Evolutionary conservation across 2,797 vertebrate genomes (phyloP), one percentile per base, ranked within the genome.

Genomic region (Lepidocolaptes lacrymiger): DNA sequence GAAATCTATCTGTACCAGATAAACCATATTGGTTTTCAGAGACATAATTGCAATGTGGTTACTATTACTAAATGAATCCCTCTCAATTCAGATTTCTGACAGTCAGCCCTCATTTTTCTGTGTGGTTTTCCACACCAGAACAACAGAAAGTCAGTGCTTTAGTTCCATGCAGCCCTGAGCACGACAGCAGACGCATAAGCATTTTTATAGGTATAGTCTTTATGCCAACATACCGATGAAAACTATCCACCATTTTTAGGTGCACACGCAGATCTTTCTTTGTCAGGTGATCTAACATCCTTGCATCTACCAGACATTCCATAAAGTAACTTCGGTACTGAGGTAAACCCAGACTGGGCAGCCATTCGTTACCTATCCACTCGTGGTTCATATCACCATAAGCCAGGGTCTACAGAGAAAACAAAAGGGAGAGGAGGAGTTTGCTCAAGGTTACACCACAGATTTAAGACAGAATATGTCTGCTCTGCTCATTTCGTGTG

Each of bases 331-430:
- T 99, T 98, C 99, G 98, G 97, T 99, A 99, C 91, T 99, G 99
- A 97, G 99, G 99, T 98, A 99, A 98, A 67, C 99, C 99, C 78
- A 99, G 98, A 96, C 99, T 99, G 97, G 99, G 99, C 91, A 99
- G 98, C 99, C 99, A 99, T 97, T 99, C 99, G 20, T 99, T 99
- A 79, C 99, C 99, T 79, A 99, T 99, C 99, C 99, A 99, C 96
- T 99, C 99, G 2, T 99, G 99, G 97, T 99, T 99, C 99, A 99
- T 99, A 95, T 99, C 99, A 32, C 99, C 99, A 28, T 99, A 99
- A 37, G 99, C 99, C 85, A 99, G 97, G 23, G 99, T 99, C 99
- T 99, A 96, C 18, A 94, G 68, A 85, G 28, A 95, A 61, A 56
- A 54, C 24, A 37, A 94, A 91, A 93, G 4, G 1, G 20, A 28